Evolutionary conservation across 23 tunicate genomes (phyloP).

Genomic region (Trididemnum nubilum): DNA sequence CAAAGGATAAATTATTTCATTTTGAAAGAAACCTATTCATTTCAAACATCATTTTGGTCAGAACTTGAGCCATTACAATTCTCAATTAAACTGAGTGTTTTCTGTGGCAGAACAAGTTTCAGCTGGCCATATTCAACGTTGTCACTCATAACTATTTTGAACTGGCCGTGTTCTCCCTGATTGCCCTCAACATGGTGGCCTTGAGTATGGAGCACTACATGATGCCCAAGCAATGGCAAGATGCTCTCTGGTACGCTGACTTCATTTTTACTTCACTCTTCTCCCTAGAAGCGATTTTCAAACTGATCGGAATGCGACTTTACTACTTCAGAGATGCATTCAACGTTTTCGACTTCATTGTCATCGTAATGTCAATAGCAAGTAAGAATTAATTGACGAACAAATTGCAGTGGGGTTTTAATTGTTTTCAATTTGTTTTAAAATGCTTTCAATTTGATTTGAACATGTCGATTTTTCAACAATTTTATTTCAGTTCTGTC

Average conservation of each 20-base stretch:
- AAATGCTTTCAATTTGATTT: background rate
- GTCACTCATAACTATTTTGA: conserved; percentile 86
- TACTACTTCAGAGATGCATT: conserved; percentile 83
- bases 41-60: no score
- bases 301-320: conserved; percentile 69
- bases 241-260: conserved; percentile 57
- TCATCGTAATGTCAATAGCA: conserved; percentile 61
- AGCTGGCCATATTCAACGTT: conserved; percentile 55
- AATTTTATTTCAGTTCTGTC: no score
- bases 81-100: no score
- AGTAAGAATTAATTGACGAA: conserved; percentile 52
- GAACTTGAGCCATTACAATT: no score
- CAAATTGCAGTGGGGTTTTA: no score
- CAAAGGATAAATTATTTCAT: no score
- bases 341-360: conserved; percentile 88
- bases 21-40: no score
- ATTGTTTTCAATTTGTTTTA: background rate
- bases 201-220: conserved; percentile 88
- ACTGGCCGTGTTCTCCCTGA: conserved; percentile 66
- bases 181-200: conserved; percentile 83
- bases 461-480: no score
- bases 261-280: conserved; percentile 74
- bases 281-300: conserved; percentile 59
- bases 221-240: conserved; percentile 59
- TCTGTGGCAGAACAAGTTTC: conserved; percentile 23